A percentile compares a stretch with the other conserved stretches of the same genome.
Evolutionary conservation across 2,888 invertebrate species (phyloP).

Genomic region (Diarsia dahlii): DNA sequence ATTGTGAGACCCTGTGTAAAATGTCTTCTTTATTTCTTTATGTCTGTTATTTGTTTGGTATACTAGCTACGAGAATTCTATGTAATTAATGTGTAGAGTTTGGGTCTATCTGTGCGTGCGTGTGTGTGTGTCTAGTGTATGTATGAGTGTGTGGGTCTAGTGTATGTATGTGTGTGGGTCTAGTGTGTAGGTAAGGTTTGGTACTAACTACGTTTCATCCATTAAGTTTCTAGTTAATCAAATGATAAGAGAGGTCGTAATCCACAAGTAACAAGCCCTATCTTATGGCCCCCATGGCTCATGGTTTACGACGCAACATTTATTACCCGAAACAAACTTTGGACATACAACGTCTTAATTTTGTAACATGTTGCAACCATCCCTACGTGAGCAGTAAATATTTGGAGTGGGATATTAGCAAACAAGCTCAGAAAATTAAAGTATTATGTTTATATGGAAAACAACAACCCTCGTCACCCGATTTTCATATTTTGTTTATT

Average conservation of each 20-base stretch:
- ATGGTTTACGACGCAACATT: constrained; percentile 51
- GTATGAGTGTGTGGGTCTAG: too few species aligned
- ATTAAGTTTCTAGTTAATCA: constrained; percentile 34
- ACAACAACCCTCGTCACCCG: constrained; percentile 19
- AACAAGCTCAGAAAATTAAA: constrained; percentile 33
- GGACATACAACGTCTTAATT: constrained; percentile 47
- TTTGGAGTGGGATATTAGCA: constrained; percentile 24
- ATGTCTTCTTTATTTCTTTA: not conserved
- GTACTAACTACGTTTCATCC: not conserved
- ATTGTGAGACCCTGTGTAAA: not conserved
- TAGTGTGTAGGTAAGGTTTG: not conserved
- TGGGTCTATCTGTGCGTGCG: too few species aligned
- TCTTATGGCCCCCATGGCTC: constrained; percentile 32
- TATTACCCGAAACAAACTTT: constrained; percentile 44
- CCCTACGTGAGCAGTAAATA: constrained; percentile 18
- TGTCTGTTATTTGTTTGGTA: not conserved
- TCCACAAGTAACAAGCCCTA: constrained; percentile 30
- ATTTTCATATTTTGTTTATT: constrained; percentile 11
- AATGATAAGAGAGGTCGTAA: constrained; percentile 35
- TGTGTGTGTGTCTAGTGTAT: too few species aligned
- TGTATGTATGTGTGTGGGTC: too few species aligned
- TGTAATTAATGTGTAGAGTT: not conserved
- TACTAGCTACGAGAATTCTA: not conserved
- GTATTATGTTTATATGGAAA: constrained; percentile 17
- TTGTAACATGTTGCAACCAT: constrained; percentile 40